Evolutionary conservation across 2,797 vertebrate genomes (phyloP), one percentile per base, ranked within the genome.

Genomic region (Neosilurus mollespiculum): DNA sequence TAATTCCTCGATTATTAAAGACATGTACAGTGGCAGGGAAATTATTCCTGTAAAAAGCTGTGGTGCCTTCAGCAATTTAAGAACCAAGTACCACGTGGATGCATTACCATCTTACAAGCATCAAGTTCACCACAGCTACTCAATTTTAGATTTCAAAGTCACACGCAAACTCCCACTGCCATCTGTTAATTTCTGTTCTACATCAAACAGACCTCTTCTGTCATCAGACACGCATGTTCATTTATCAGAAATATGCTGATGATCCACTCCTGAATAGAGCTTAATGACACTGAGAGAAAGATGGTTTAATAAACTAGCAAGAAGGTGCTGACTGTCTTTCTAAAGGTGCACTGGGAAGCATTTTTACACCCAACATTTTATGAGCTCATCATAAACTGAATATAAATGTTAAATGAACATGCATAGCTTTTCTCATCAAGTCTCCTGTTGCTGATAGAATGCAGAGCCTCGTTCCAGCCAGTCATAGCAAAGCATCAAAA

Each of bases 231-330:
- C 22, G 37, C 34, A 5, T 69, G 72, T 37, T 87, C 76, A 78
- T 80, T 78, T 92, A 91, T 93, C 91, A 93, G 92, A 91, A 94
- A 94, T 93, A 93, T 93, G 92, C 89, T 92, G 93, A 93, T 93
- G 89, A 85, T 85, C 87, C 86, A 85, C 90, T 89, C 90, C 89
- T 92, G 30, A 84, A 70, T 59, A 64, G 30, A 79, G 70, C 24
- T 89, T 91, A 86, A 92, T 89, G 88, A 77, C 65, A 85, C 56
- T 18, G 24, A 34, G 54, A 59, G 71, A 81, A 61, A 22, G 43
- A 77, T 54, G 64, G 56, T 62, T 77, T 77, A 77, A 81, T 77
- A 81, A 78, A 67, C 78, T 14, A 81, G 43, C 9, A n/a, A 34
- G 58, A 53, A 65, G 79, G 62, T 77, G 59, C 75, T 66, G 67